Evolutionary conservation across 1,140 invertebrate genomes (phyloP).

Genomic region (Cotesia typhae): DNA sequence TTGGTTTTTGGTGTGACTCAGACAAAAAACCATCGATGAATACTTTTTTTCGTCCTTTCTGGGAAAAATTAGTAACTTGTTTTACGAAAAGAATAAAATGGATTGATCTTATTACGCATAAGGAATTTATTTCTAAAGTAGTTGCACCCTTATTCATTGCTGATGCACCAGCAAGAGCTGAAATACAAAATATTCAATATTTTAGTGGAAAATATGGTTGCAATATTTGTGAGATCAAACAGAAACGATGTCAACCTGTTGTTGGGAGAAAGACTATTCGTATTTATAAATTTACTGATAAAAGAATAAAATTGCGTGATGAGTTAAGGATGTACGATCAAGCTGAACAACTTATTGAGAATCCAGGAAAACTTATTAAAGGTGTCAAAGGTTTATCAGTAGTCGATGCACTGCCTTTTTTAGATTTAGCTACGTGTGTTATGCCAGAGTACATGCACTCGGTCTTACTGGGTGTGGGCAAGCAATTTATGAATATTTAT

Average conservation of each 20-base stretch:
- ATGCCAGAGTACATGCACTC: conserved; percentile 40
- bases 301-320: conserved; percentile 33
- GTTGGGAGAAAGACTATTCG: conserved; percentile 34
- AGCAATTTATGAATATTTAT: conserved; percentile 16
- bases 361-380: too few species aligned
- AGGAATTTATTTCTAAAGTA: conserved; percentile 30
- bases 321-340: conserved; percentile 32
- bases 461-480: conserved; percentile 30
- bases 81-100: conserved; percentile 40
- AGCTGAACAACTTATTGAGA: conserved; percentile 30
- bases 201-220: conserved; percentile 42
- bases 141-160: conserved; percentile 41
- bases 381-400: too few species aligned
- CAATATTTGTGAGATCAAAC: conserved; percentile 45
- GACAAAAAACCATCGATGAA: too few species aligned
- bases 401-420: conserved; percentile 25
- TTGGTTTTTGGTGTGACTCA: too few species aligned
- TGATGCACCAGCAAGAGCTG: conserved; percentile 46
- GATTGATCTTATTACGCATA: conserved; percentile 39
- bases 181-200: conserved; percentile 45
- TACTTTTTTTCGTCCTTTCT: too few species aligned
- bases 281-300: conserved; percentile 36
- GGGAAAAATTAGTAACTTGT: not conserved
- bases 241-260: conserved; percentile 16
- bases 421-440: conserved; percentile 32